Evolutionary conservation across 2,113 vertebrate species (phyloP).

Genomic region (Bungarus multicinctus): DNA sequence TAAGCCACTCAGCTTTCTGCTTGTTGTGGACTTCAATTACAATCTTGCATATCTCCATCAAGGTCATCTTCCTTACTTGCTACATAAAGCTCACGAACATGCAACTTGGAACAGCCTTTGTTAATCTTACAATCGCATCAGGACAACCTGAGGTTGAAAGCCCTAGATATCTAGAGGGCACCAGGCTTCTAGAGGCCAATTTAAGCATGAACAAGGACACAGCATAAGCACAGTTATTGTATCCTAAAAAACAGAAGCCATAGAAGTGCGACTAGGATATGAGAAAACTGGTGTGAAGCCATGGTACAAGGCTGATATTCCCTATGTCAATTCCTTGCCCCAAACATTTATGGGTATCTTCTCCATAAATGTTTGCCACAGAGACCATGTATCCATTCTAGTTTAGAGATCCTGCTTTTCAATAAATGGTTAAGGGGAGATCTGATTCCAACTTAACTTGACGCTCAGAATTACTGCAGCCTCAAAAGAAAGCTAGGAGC

Average conservation of each 20-base stretch:
- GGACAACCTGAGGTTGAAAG: neutral
- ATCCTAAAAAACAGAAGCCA: neutral
- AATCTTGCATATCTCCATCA: neutral
- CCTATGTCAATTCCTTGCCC: neutral
- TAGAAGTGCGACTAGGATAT: neutral
- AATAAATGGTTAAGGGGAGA: neutral
- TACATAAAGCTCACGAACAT: neutral
- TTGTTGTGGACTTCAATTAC: neutral
- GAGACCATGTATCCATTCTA: neutral
- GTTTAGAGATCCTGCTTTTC: neutral
- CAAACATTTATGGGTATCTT: neutral
- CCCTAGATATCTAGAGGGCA: neutral
- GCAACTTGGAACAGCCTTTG: neutral
- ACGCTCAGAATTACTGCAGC: neutral
- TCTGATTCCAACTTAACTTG: neutral
- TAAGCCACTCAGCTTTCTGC: neutral
- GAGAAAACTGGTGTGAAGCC: neutral
- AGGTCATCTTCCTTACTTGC: neutral
- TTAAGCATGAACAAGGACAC: neutral
- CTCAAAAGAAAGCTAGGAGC: neutral
- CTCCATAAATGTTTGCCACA: too few relatives aligned
- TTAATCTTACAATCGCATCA: neutral
- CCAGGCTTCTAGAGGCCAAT: neutral
- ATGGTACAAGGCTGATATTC: neutral
- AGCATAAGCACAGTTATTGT: neutral